These are phyloP conservation scores for Vicugna pacos DNA, from an alignment of 2,113 vertebrate species.

Conservation along the genomic window DNA sequence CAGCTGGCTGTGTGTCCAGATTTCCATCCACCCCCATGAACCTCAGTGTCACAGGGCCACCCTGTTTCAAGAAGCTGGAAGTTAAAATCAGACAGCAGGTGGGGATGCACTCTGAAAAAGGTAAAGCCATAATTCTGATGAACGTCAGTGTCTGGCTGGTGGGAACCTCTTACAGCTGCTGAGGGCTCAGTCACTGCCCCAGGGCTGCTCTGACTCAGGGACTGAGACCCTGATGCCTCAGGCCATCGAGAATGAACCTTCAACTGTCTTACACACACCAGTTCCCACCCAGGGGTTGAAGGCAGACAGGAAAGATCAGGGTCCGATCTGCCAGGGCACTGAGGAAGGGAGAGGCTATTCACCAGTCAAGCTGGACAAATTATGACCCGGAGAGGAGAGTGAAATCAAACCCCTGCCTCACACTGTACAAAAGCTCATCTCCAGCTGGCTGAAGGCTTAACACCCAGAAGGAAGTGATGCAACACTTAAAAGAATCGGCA, in stretches of 20 bases:
- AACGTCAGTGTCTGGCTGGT: not conserved
- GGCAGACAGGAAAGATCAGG: no score
- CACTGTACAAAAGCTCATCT: accelerated
- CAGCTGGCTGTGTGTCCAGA: not conserved
- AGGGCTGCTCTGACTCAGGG: not conserved
- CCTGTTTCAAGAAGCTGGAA: not conserved
- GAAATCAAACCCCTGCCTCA: not conserved
- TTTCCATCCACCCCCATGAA: not conserved
- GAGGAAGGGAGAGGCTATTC: no score
- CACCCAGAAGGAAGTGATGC: not conserved
- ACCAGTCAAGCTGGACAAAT: not conserved
- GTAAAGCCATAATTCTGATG: not conserved
- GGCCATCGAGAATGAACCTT: accelerated
- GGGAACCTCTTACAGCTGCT: not conserved
- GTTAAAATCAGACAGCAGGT: not conserved
- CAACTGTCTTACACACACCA: not conserved
- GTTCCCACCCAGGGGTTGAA: not conserved
- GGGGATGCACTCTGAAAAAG: no score
- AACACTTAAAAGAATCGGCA: not conserved
- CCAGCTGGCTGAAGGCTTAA: not conserved
- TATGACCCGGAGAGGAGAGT: no score
- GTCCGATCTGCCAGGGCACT: no score
- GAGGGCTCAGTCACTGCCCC: no score
- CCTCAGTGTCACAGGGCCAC: not conserved
- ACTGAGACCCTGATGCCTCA: no score